phyloP scores from a whole-genome alignment of 2,797 vertebrate species.

The Sphaeramia orbicularis region DNA sequence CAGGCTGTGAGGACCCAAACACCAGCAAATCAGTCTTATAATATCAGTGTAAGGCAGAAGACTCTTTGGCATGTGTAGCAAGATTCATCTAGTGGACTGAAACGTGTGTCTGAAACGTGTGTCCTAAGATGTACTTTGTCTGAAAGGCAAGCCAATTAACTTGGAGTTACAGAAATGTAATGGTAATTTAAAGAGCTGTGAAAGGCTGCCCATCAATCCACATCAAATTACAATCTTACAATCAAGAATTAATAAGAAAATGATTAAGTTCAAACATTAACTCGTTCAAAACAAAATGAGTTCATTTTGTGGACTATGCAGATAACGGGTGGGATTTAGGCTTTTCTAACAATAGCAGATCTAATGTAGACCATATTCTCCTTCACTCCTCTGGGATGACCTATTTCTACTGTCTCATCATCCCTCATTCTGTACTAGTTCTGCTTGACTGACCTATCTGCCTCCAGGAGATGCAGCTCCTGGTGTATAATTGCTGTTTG shows the following conservation, averaged over 20 bases:
- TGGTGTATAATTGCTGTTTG: slow-evolving; percentile 58
- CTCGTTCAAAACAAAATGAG: slow-evolving; percentile 21
- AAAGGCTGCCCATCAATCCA: slow-evolving; percentile 25
- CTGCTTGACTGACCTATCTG: slow-evolving; percentile 55
- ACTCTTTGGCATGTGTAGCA: slow-evolving; percentile 2
- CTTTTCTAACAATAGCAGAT: slow-evolving; percentile 33
- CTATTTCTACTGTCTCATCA: slow-evolving; percentile 44
- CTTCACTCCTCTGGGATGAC: slow-evolving; percentile 31
- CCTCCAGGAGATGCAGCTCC: slow-evolving; percentile 36
- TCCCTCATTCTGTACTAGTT: slow-evolving; percentile 56
- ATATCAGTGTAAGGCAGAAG: slow-evolving; percentile 7
- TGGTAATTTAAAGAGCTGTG: slow-evolving; percentile 24
- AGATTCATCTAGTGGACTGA: slow-evolving; percentile 9
- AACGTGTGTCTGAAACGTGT: slow-evolving; percentile 1
- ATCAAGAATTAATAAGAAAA: slow-evolving; percentile 33
- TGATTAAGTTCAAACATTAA: slow-evolving; percentile 33
- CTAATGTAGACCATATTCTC: slow-evolving; percentile 29
- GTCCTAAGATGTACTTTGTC: slow-evolving; percentile 24
- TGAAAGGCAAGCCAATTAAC: slow-evolving; percentile 22
- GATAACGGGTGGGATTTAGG: slow-evolving; percentile 1
- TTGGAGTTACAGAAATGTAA: slow-evolving; percentile 23
- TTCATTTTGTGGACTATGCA: neutral
- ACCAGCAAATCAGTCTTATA: slow-evolving; percentile 13
- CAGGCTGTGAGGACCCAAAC: slow-evolving; percentile 38
- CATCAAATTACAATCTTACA: slow-evolving; percentile 4